A percentile compares a stretch with the other conserved stretches of the same genome.
Evolutionary conservation across 2,888 invertebrate genomes (phyloP).

Genomic region (Uloborus plumipes): DNA sequence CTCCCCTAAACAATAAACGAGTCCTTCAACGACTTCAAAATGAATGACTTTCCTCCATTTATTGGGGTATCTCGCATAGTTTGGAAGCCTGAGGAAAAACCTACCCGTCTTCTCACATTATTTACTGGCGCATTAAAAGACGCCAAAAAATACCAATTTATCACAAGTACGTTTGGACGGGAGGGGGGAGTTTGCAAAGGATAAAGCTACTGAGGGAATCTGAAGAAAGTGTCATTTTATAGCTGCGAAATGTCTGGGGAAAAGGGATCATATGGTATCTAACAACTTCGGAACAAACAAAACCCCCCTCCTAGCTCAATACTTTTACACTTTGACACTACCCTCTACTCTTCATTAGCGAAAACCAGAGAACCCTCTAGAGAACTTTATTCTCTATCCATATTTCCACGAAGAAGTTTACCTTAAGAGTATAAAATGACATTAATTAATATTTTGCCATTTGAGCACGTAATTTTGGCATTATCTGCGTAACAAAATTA

Average conservation of each 20-base stretch:
- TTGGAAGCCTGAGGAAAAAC: neutral
- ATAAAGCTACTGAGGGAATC: conserved; percentile 1
- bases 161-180: neutral
- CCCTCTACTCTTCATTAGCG: too few species aligned
- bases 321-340: too few species aligned
- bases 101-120: conserved; percentile 2
- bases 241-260: neutral
- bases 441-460: too few species aligned
- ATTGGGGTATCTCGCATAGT: neutral
- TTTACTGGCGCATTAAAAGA: conserved; percentile 17
- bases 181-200: neutral
- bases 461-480: too few species aligned
- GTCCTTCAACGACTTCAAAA: neutral
- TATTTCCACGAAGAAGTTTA: too few species aligned
- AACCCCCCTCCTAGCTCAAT: too few species aligned
- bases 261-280: too few species aligned
- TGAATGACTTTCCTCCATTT: neutral
- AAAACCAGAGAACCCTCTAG: too few species aligned
- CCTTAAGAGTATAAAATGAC: too few species aligned
- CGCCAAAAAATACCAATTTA: conserved; percentile 4
- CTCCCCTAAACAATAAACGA: neutral
- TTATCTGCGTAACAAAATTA: too few species aligned
- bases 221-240: conserved; percentile 5
- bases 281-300: too few species aligned
- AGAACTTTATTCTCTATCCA: too few species aligned